These are phyloP conservation scores for Cantharis lateralis DNA, from an alignment of 2,888 invertebrate genomes.

Conservation along the genomic window DNA sequence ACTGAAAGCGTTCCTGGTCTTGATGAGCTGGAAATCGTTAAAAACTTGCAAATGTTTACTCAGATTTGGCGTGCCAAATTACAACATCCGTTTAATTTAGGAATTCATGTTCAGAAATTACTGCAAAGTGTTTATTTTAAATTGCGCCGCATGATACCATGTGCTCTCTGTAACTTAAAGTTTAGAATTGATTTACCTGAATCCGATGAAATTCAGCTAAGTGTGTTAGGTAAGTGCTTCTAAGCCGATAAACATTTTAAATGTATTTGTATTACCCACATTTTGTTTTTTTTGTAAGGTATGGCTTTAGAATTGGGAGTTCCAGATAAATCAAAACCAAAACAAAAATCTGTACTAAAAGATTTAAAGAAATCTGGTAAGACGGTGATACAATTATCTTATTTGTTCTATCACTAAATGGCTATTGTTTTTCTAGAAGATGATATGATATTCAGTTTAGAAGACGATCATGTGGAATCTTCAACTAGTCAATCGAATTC, in stretches of 20 bases:
- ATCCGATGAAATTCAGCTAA: conserved; percentile 70
- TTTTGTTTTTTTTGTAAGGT: conserved; percentile 55
- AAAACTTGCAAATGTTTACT: conserved; percentile 81
- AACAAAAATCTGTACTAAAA: conserved; percentile 49
- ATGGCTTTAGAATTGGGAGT: conserved; percentile 79
- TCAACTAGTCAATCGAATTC: conserved; percentile 9
- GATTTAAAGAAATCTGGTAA: conserved; percentile 42
- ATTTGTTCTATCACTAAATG: neutral
- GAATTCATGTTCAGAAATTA: conserved; percentile 62
- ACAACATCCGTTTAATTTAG: conserved; percentile 55
- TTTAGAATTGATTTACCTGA: conserved; percentile 88
- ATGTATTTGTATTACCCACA: neutral
- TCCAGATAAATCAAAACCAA: conserved; percentile 60
- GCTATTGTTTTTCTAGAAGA: conserved; percentile 59
- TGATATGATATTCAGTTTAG: conserved; percentile 83
- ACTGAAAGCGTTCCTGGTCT: conserved; percentile 77
- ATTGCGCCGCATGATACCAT: conserved; percentile 84
- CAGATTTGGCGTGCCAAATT: conserved; percentile 78
- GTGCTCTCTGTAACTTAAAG: conserved; percentile 79
- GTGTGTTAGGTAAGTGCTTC: conserved; percentile 58
- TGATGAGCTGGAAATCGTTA: conserved; percentile 67
- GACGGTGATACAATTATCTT: conserved; percentile 41
- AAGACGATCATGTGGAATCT: conserved; percentile 70
- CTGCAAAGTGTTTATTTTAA: conserved; percentile 85
- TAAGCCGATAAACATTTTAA: neutral